Base-by-base conservation (phyloP, 2,113 vertebrate genomes). In the Microcebus griseorufus region DNA sequence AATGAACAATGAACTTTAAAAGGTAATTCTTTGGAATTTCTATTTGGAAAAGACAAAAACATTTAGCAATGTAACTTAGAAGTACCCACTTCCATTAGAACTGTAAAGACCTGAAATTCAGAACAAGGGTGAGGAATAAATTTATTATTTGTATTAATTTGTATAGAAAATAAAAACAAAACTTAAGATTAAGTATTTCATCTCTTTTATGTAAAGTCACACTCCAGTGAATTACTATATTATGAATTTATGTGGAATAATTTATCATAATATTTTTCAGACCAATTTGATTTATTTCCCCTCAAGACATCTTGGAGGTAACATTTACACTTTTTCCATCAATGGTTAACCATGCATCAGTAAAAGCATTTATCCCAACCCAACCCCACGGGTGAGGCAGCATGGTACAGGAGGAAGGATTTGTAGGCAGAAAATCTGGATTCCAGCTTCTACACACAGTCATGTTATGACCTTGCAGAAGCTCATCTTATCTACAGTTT, bases 11-110 rank as follows among this genome's bases (percentile, higher is more conserved):
- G 79, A 90, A 86, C 65, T 95, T 92, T 80, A 45, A 96, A 94
- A 94, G 53, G 23, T 88, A 81, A 94, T 95, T 94, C 82, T 51
- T 82, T 80, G 8, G 34, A 92, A 64, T 97, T 91, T 53, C 48
- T 94, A 29, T 92, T 67, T 90, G 70, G 64, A 84, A 96, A 95
- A 96, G 65, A 93, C 60, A 76, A 95, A 94, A 94, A 92, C 32
- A 45, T 83, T 93, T 92, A 95, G n/a, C 58, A 67, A 29, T 79
- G 1, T 94, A 83, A 60, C 18, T 87, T 89, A 86, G 72, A 64
- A 92, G 29, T 1, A 76, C 81, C 73, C 91, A 72, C 75, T 93
- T 89, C 62, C 1, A 64, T 27, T 87, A 81, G 48, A 96, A 72
- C 87, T 75, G 58, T 70, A 76, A 90, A 90, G 69, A 58, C 34